Conservation (phyloP, 1,140 invertebrate species). For the Aphidius ervi region DNA sequence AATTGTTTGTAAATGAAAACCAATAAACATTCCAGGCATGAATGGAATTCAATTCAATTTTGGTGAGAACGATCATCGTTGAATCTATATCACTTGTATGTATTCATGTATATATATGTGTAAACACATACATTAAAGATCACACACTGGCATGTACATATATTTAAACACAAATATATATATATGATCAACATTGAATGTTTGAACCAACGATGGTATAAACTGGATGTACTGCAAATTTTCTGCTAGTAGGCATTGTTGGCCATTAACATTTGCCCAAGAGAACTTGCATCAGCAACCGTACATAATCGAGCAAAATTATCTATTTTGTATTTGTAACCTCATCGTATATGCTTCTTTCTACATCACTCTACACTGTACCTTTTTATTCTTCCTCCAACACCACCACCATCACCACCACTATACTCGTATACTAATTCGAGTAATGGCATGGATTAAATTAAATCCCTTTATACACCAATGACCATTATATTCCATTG, state of each 20-base stretch:
- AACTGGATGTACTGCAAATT: slow-evolving; percentile 19
- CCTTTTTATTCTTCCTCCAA: too few species aligned
- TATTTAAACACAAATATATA: too few species aligned
- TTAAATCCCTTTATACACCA: slow-evolving; percentile 9
- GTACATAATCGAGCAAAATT: neutral
- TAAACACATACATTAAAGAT: neutral
- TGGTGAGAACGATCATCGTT: slow-evolving; percentile 19
- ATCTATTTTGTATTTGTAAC: too few species aligned
- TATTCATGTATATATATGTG: too few species aligned
- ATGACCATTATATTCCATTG: neutral
- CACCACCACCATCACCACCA: too few species aligned
- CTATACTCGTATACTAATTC: slow-evolving; percentile 7
- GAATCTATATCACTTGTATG: neutral
- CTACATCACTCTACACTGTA: too few species aligned
- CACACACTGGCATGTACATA: too few species aligned
- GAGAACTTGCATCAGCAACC: slow-evolving; percentile 19
- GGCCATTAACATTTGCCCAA: slow-evolving; percentile 18
- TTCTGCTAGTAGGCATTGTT: slow-evolving; percentile 17
- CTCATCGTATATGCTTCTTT: too few species aligned
- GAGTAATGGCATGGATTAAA: slow-evolving; percentile 20
- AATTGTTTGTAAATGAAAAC: slow-evolving; percentile 10
- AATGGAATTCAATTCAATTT: slow-evolving; percentile 24
- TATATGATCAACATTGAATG: too few species aligned
- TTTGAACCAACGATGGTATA: neutral
- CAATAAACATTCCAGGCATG: slow-evolving; percentile 19